Evolutionary conservation across 30 jellyfish, hydroid and myxozoan genomes (phyloP), one percentile per base, ranked within the genome.

Genomic region (Phacellophora camtschatica): DNA sequence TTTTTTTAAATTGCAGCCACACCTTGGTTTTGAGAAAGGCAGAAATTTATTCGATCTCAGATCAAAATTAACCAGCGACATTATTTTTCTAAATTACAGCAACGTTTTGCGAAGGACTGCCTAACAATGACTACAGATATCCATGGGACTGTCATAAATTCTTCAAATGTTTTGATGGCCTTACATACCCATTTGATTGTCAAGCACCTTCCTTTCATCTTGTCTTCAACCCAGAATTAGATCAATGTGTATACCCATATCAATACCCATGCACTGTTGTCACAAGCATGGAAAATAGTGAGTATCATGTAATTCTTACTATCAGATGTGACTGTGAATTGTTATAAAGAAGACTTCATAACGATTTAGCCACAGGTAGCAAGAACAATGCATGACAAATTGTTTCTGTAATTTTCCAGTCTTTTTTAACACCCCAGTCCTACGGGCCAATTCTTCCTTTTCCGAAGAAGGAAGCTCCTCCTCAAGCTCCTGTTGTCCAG

Each of bases 131-230:
- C 61, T 89, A 50, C 80, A 29, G 71, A 33, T 36, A 83, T 56
- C 97, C 97, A 12, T 89, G 97, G 97, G 66, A 89, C 51, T 89
- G 97, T 68, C 97, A 89, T 74, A 75, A 41, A 89, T 89, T 89
- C 37, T 65, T 82, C 74, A 83, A 76, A 43, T 89, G 97, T 54
- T 80, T 29, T 23, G 48, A 43, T 25, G 71, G 78, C 13, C 23
- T 28, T 33, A 69, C 97, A 0, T 77, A 88, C 70, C 73, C 65
- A 1, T 80, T 88, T 31, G 46, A 73, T 71, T 89, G 97, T 61
- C 95, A 89, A 65, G 20, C 20, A 1, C 70, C 91, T 13, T 0
- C 66, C 7, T 16, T 15, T 50, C 39, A 49, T 11, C 43, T 89
- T 59, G 94, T 82, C 12, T 89, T 72, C 85, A 56, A 89, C 67